Evolutionary conservation across 2,797 vertebrate genomes (phyloP), one percentile per base, ranked within the genome.

Genomic region (Euphonia xanthogaster): DNA sequence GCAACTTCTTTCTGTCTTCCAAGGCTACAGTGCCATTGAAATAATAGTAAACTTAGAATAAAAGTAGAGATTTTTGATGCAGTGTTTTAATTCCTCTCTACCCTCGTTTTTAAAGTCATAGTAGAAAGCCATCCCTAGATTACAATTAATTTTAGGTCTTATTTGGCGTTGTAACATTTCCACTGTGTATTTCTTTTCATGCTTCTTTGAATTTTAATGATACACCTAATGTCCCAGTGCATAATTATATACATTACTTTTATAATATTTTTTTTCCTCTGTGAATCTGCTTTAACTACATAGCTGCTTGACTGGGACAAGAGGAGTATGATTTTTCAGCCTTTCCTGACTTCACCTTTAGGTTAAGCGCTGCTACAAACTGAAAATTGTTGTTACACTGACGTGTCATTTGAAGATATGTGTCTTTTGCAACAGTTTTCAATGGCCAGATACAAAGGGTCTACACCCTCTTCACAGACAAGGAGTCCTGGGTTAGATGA

Each of bases 131-230:
- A 23, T 55, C 33, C 58, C 54, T 88, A 62, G 61, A 65, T 79
- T 68, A 73, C 45, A 72, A 78, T 85, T 60, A 47, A 67, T 85
- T 74, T 53, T 62, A 42, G 74, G 15, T 73, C n/a, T 58, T 57
- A 44, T 54, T 44, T 94, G 47, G 47, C 39, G 67, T 54, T 84
- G 33, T 65, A 80, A 53, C 7, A 54, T 71, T 86, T 91, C 37
- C 20, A 31, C 42, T 79, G 60, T 22, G 3, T 70, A 45, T 62
- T 91, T 14, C 22, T 90, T 71, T 67, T 51, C 42, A 61, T 7
- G 22, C 50, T 88, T 79, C 63, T 88, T 94, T 90, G 17, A 33
- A 61, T 92, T 79, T 73, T 77, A 57, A 87, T 61, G 16, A 82
- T 72, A 53, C 16, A 12, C 11, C 27, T 67, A 50, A 48, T 47